Conservation (phyloP, 2,888 invertebrate species). For the Gortyna flavago region DNA sequence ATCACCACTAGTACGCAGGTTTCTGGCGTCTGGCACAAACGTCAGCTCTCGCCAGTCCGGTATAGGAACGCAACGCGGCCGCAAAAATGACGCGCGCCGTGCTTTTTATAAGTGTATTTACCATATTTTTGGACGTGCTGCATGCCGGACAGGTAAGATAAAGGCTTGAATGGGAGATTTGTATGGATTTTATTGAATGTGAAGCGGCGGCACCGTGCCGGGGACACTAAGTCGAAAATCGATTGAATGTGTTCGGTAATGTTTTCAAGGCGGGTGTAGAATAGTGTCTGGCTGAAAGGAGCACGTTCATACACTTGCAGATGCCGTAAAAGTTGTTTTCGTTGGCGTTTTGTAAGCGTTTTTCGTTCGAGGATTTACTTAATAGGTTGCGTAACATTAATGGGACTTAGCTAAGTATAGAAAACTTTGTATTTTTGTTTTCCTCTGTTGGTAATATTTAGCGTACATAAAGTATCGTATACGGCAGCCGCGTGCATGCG, state of each 20-base stretch:
- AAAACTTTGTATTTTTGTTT: slow-evolving; percentile 37
- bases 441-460: slow-evolving; percentile 13
- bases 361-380: slow-evolving; percentile 66
- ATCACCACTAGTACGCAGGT: slow-evolving; percentile 88
- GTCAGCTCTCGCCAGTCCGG: slow-evolving; percentile 80
- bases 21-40: slow-evolving; percentile 84
- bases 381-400: slow-evolving; percentile 79
- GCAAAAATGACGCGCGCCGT: slow-evolving; percentile 91
- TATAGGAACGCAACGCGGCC: slow-evolving; percentile 84
- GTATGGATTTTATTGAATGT: slow-evolving; percentile 52
- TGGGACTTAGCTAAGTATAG: slow-evolving; percentile 24
- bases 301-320: slow-evolving; percentile 74
- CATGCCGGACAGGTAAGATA: slow-evolving; percentile 89
- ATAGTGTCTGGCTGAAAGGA: slow-evolving; percentile 84
- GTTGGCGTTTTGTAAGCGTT: slow-evolving; percentile 67
- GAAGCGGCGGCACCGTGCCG: slow-evolving; percentile 55
- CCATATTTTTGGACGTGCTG: slow-evolving; percentile 90
- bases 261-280: slow-evolving; percentile 86
- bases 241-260: slow-evolving; percentile 85
- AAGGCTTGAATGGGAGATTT: slow-evolving; percentile 58
- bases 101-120: slow-evolving; percentile 91
- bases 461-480: slow-evolving; percentile 11
- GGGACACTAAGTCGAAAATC: slow-evolving; percentile 83
- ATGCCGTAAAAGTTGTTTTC: slow-evolving; percentile 83
- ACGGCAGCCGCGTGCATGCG: not conserved